Conservation (phyloP, 2,797 vertebrate genomes). For the Poecilia gillii region DNA sequence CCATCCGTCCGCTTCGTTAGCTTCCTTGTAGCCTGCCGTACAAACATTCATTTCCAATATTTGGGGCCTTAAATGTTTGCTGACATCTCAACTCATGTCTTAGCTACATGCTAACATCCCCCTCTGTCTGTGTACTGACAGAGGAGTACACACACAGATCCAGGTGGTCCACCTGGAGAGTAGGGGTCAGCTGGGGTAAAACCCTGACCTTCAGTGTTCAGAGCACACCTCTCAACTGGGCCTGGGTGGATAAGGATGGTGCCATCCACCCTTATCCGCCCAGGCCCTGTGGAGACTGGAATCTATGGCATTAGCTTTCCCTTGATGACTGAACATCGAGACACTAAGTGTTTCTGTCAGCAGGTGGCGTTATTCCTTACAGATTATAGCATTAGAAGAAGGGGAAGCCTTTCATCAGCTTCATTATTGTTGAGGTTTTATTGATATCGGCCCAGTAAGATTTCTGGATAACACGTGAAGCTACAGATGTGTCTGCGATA, state of each 20-base stretch:
- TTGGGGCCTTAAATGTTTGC: neutral
- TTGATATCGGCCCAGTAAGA: neutral
- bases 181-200: too few relatives aligned
- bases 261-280: too few relatives aligned
- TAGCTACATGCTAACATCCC: neutral
- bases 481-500: neutral
- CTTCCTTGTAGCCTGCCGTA: neutral
- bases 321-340: neutral
- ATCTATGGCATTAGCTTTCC: neutral
- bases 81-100: neutral
- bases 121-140: neutral
- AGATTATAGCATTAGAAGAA: neutral
- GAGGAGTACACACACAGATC: too few relatives aligned
- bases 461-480: neutral
- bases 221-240: neutral
- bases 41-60: neutral
- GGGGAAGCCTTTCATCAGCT: neutral
- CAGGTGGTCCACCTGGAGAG: too few relatives aligned
- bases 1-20: neutral
- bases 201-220: neutral
- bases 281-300: neutral
- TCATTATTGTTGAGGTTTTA: neutral
- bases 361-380: neutral
- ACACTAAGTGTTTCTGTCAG: slow-evolving; percentile 1
- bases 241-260: neutral